Evolutionary conservation across 2,888 invertebrate genomes (phyloP).

Genomic region (Drosophila greeni): DNA sequence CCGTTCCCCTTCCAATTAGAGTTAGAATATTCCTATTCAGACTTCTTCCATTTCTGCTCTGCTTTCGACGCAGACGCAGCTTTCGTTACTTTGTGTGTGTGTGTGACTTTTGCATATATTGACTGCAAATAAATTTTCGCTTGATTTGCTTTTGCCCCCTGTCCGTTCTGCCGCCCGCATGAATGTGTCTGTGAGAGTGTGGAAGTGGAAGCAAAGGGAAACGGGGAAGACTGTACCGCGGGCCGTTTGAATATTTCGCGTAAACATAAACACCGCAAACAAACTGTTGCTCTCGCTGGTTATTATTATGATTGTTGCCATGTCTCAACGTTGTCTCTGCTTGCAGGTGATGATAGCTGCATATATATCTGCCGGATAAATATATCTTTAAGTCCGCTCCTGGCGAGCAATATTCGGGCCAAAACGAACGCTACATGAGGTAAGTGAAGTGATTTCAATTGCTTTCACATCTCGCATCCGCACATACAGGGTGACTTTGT

Average conservation of each 20-base stretch:
- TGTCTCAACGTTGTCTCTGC: conserved; percentile 47
- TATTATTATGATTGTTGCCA: conserved; percentile 44
- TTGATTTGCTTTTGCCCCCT: conserved; percentile 58
- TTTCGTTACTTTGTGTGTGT: conserved; percentile 36
- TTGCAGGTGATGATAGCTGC: conserved; percentile 53
- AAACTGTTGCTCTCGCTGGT: conserved; percentile 67
- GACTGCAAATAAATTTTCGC: conserved; percentile 69
- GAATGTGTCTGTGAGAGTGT: conserved; percentile 23
- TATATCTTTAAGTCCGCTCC: conserved; percentile 39
- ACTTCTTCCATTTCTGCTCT: conserved; percentile 25
- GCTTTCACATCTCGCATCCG: conserved; percentile 16
- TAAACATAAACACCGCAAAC: conserved; percentile 69
- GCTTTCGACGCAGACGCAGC: conserved; percentile 46
- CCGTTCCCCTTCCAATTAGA: conserved; percentile 42
- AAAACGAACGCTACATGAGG: conserved; percentile 33
- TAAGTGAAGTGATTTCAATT: conserved; percentile 38
- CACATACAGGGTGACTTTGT: conserved; percentile 31
- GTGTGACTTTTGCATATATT: conserved; percentile 64
- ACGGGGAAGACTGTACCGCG: conserved; percentile 68
- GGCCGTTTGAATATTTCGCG: conserved; percentile 71
- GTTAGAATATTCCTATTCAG: conserved; percentile 37
- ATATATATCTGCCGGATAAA: conserved; percentile 21
- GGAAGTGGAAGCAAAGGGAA: conserved; percentile 28
- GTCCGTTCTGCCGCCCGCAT: conserved; percentile 23
- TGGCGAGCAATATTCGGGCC: conserved; percentile 39